These are phyloP conservation scores for Diplolepis rosae DNA, from an alignment of 2,888 invertebrate genomes.

Conservation along the genomic window DNA sequence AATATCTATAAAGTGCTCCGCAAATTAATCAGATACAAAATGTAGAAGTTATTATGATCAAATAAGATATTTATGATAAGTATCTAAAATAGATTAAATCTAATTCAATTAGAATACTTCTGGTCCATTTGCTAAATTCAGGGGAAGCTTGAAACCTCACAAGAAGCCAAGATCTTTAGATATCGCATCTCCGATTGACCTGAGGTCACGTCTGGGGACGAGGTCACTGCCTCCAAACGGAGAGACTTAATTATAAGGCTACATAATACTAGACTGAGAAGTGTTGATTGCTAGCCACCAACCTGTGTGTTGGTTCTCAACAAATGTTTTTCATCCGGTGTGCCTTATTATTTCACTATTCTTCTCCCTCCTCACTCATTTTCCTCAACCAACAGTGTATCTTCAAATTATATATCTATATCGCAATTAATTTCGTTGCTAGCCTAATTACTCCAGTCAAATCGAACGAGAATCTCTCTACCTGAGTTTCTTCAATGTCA, in stretches of 20 bases:
- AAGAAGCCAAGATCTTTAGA: not conserved
- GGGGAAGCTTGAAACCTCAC: not conserved
- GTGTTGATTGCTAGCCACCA: slow-evolving; percentile 9
- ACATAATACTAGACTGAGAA: not conserved
- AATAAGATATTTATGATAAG: no score
- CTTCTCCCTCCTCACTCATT: not conserved
- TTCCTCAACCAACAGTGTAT: not conserved
- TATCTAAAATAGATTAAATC: no score
- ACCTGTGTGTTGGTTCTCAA: not conserved
- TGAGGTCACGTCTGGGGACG: not conserved
- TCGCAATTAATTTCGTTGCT: slow-evolving; percentile 6
- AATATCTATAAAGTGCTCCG: no score
- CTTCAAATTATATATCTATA: slow-evolving; percentile 10
- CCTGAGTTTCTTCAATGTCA: not conserved
- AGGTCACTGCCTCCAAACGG: not conserved
- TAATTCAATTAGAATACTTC: no score
- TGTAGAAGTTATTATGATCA: no score
- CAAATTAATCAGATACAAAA: no score
- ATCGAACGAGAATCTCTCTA: slow-evolving; percentile 3
- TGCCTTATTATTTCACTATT: slow-evolving; percentile 6
- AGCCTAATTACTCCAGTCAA: slow-evolving; percentile 3
- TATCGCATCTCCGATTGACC: not conserved
- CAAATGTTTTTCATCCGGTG: not conserved
- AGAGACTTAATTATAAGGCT: slow-evolving; percentile 3
- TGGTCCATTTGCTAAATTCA: no score